Percentiles rank a stretch among this genome's conserved stretches.
Conservation (phyloP, 30 jellyfish, hydroid and myxozoan genomes). For the Aurelia aurita complex sp. Pacific region DNA sequence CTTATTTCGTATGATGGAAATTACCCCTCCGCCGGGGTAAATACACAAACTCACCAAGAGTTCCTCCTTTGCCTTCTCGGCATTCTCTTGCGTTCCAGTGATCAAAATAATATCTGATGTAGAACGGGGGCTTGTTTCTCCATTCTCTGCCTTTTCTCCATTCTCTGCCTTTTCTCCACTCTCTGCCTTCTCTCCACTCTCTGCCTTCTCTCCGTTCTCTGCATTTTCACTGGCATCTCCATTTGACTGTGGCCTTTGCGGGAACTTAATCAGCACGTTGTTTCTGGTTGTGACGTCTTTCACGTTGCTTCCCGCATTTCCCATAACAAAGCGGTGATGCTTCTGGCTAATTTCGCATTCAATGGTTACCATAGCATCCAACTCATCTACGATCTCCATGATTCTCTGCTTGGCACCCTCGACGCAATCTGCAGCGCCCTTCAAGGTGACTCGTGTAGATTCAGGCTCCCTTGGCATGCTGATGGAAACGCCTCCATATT, state of each 20-base stretch:
- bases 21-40: too few relatives aligned
- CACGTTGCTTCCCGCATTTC: slow-evolving; percentile 83
- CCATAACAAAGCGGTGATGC: slow-evolving; percentile 90
- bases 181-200: too few relatives aligned
- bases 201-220: slow-evolving; percentile 56
- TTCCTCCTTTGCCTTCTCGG: slow-evolving; percentile 83
- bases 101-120: slow-evolving; percentile 72
- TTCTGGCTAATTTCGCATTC: slow-evolving; percentile 87
- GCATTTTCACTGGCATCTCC: slow-evolving; percentile 49
- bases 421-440: slow-evolving; percentile 97
- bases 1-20: too few relatives aligned
- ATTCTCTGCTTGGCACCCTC: slow-evolving; percentile 94
- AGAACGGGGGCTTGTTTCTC: slow-evolving; percentile 70
- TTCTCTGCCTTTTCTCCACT: too few relatives aligned
- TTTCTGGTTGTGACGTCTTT: slow-evolving; percentile 79
- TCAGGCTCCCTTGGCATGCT: slow-evolving; percentile 86
- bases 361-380: slow-evolving; percentile 78
- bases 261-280: slow-evolving; percentile 90
- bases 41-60: slow-evolving; percentile 64
- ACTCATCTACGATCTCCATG: slow-evolving; percentile 64
- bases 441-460: slow-evolving; percentile 76
- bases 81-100: slow-evolving; percentile 89
- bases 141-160: slow-evolving; percentile 62
- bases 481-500: slow-evolving; percentile 90
- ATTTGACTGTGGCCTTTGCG: slow-evolving; percentile 72